Percentiles rank a stretch among this genome's conserved stretches.
phyloP scores from a whole-genome alignment of 2,888 invertebrate genomes.

The Polydrusus tereticollis region DNA sequence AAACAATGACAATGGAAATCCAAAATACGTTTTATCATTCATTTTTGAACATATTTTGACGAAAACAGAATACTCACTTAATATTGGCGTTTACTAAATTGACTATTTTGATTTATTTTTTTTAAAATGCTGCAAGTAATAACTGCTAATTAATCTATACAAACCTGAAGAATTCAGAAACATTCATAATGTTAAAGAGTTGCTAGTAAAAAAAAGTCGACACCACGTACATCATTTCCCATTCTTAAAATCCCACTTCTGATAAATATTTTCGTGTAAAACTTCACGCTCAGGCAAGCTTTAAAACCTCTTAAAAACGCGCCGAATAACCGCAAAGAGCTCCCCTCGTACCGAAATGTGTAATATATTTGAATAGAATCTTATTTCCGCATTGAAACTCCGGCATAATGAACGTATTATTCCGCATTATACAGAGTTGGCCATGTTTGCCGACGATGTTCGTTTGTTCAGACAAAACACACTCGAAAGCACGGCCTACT shows the following conservation, averaged over 20 bases:
- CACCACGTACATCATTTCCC: background rate
- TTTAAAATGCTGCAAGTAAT: too few relatives aligned
- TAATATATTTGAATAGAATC: conserved; percentile 60
- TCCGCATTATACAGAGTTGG: conserved; percentile 57
- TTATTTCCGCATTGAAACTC: conserved; percentile 66
- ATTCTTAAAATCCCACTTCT: conserved; percentile 15
- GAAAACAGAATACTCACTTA: too few relatives aligned
- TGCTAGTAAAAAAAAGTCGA: too few relatives aligned
- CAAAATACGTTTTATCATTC: too few relatives aligned
- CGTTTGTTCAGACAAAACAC: conserved; percentile 53
- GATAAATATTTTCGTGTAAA: conserved; percentile 15
- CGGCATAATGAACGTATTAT: conserved; percentile 61
- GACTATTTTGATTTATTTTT: too few relatives aligned
- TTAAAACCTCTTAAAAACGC: conserved; percentile 43
- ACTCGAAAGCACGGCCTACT: conserved; percentile 53
- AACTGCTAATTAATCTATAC: too few relatives aligned
- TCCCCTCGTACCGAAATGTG: conserved; percentile 48
- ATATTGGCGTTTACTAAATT: too few relatives aligned
- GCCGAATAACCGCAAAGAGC: conserved; percentile 27
- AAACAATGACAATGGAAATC: too few relatives aligned
- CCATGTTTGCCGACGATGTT: conserved; percentile 51
- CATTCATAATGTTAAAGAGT: too few relatives aligned
- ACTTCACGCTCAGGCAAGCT: conserved; percentile 41
- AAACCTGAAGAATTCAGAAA: too few relatives aligned
- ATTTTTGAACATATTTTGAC: too few relatives aligned